These are phyloP conservation scores for Tokudaia tokunoshimensis DNA, from an alignment of 2,797 vertebrate genomes.

Conservation along the genomic window DNA sequence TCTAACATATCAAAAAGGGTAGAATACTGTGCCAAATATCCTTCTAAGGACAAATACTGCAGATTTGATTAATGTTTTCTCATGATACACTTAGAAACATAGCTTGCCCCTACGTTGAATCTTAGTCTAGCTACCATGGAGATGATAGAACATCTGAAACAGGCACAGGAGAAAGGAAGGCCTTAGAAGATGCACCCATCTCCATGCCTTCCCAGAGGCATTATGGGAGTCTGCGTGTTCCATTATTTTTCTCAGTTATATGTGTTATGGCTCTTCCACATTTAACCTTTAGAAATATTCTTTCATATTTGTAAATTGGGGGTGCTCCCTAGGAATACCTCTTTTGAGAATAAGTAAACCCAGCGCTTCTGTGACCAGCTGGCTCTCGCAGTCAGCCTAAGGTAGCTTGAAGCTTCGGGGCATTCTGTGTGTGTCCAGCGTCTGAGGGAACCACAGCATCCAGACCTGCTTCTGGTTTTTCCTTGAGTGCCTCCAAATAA, in stretches of 20 bases:
- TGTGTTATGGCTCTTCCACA: not conserved
- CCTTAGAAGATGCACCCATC: not conserved
- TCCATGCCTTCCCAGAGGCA: not conserved
- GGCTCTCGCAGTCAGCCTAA: not conserved
- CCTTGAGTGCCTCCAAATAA: constrained; percentile 39
- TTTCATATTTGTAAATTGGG: constrained; percentile 28
- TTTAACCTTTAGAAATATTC: not conserved
- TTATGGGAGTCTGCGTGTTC: not conserved
- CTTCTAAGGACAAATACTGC: not conserved
- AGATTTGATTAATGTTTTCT: constrained; percentile 13
- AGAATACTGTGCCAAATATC: not conserved
- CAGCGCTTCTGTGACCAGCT: constrained; percentile 17
- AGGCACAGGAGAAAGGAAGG: not conserved
- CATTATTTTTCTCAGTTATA: constrained; percentile 55
- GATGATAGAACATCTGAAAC: not conserved
- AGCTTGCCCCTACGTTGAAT: not conserved
- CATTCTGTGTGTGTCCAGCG: constrained; percentile 12
- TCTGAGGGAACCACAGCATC: not conserved
- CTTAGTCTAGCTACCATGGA: not conserved
- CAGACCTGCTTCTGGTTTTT: constrained; percentile 19
- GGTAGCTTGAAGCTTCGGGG: constrained; percentile 42
- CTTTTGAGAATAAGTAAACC: constrained; percentile 62
- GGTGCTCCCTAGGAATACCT: not conserved
- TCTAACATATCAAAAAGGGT: constrained; percentile 4
- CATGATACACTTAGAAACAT: not conserved